A percentile compares a stretch with the other conserved stretches of the same genome.
These are phyloP conservation scores for Rapana venosa DNA, from an alignment of 2,888 invertebrate genomes.

Conservation along the genomic window DNA sequence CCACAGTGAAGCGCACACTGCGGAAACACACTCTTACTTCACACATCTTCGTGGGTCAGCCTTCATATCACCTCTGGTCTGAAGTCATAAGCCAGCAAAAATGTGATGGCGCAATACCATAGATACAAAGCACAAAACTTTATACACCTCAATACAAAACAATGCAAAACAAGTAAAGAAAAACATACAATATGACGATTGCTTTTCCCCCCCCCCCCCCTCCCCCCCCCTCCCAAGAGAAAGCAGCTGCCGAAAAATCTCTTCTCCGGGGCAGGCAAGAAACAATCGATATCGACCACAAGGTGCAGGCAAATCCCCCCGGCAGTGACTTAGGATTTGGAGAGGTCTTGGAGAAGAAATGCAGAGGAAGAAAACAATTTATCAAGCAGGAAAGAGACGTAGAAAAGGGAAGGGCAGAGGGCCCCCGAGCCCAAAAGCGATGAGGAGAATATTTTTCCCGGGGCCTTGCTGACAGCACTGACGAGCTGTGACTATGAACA, in stretches of 20 bases:
- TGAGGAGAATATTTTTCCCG: background rate
- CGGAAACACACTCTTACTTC: too few species aligned
- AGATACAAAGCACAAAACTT: too few species aligned
- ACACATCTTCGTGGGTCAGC: too few species aligned
- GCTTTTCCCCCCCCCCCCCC: too few species aligned
- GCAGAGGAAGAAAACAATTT: background rate
- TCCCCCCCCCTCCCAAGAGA: too few species aligned
- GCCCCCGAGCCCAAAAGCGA: background rate
- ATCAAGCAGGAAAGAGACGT: background rate
- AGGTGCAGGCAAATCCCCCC: background rate
- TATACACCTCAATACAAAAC: background rate
- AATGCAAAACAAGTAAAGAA: background rate
- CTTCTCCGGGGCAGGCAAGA: background rate
- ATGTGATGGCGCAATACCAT: too few species aligned
- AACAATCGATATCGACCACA: slow-evolving; percentile 1
- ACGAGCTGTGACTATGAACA: slow-evolving; percentile 3
- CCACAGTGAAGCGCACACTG: too few species aligned
- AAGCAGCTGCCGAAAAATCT: too few species aligned
- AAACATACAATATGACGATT: too few species aligned
- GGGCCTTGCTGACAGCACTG: background rate
- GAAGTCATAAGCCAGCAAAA: too few species aligned
- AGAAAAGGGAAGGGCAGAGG: background rate
- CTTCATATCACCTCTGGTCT: too few species aligned
- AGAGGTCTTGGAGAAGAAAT: background rate
- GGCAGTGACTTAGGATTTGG: background rate